Base-by-base conservation (phyloP, 2,113 vertebrate genomes). In the Fregetta grallaria region DNA sequence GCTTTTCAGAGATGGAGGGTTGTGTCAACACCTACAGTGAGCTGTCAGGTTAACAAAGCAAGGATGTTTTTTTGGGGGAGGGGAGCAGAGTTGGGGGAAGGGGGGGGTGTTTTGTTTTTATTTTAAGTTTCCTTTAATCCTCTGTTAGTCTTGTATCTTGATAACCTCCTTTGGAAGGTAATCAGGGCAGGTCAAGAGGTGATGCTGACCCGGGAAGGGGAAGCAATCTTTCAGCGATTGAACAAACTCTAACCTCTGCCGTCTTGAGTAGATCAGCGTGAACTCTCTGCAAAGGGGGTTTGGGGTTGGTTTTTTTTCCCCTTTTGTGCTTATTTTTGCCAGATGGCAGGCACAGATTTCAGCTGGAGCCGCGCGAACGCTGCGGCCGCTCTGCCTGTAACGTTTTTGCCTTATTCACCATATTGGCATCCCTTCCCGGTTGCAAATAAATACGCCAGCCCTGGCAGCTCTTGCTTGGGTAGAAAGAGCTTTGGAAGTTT, bases 101-200 rank as follows among this genome's bases (percentile, higher is more conserved):
- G 30, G 72, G 90, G 55, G 92, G 80, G 23, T 56, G 96, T 88
- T 95, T 96, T 97, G 92, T 94, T 96, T 96, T 97, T 91, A 92
- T 97, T 97, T 95, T 81, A 83, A 78, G 93, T 97, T 97, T 97
- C 91, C 92, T 97, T 97, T 97, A 90, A 97, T 96, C 77, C 47
- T 94, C 90, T 66, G 97, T 94, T 96, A 78, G 92, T 90, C 96
- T 95, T 97, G 88, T 97, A 91, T 96, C 95, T 80, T 40, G 96
- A 91, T 97, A 97, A 94, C 86, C 96, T 94, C 80, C 88, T 86
- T 78, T 95, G 90, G 76, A 96, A 97, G 94, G 90, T 88, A 77
- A 91, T 86, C 50, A 16, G 96, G 88, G 94, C 76, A 90, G 97
- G 95, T 97, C 94, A 96, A 80, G 92, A 92, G 90, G 91, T 97